Evolutionary conservation across 1,140 invertebrate genomes (phyloP), one percentile per base, ranked within the genome.

Genomic region (Maniola jurtina): DNA sequence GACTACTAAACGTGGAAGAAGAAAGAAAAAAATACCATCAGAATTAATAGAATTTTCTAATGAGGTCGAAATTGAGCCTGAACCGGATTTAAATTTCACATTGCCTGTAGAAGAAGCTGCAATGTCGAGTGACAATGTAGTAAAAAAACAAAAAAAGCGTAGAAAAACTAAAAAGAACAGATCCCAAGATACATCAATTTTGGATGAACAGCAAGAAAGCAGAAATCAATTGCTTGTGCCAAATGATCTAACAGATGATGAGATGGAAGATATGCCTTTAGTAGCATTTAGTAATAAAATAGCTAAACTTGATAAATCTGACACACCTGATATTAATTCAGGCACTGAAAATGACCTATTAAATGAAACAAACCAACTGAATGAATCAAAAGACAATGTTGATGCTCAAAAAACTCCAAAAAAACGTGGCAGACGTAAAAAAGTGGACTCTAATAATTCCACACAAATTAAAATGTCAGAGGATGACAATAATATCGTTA

Each of bases 371-470:
- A 36, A 2, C 14, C 57, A 58, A 34, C 15, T 52, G 52, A 45
- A 50, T 47, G 58, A 47, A 50, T 50, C 48, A 57, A 66, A 47
- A 61, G 40, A 56, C 11, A 34, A 34, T 55, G 13, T 13, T 34
- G 13, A 5, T 34, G 11, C 13, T 2, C 60, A 64, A 63, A 63
- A 62, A 45, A n/a, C 45, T 35, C 47, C 48, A 40, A 74, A 48
- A 48, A 77, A 70, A 47, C 66, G 71, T 61, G 76, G 72, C 7
- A 73, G 67, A 64, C 59, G 61, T 52, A 65, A 57, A 55, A 80
- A 71, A 68, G 15, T 56, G 16, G 11, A 15, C 38, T 13, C 52
- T 11, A 55, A 13, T 34, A 34, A 25, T 55, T 55, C 13, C 9
- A 33, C 33, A 13, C 11, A 11, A 0, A 34, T 11, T 13, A 33